These are phyloP conservation scores for Catostomus latipinnis DNA, from an alignment of 2,797 vertebrate species.

Conservation along the genomic window DNA sequence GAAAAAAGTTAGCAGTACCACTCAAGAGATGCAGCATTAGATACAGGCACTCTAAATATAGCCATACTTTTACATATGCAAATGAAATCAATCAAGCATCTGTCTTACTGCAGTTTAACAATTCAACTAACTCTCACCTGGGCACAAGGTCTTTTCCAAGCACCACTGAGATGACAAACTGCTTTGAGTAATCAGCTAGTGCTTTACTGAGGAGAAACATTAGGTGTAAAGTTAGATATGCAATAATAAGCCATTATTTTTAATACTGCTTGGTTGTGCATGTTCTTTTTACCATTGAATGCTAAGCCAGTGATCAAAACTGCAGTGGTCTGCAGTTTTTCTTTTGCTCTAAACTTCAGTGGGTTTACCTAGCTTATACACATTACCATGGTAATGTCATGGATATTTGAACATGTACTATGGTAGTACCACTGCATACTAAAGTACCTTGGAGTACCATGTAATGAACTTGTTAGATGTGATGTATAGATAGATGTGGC, in stretches of 20 bases:
- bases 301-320: too few species aligned
- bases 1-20: background rate
- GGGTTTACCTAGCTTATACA: too few species aligned
- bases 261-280: background rate
- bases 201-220: conserved; percentile 82
- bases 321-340: background rate
- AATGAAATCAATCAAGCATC: background rate
- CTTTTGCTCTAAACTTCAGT: too few species aligned
- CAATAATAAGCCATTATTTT: too few species aligned
- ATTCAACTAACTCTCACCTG: conserved; percentile 76
- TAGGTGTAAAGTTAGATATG: background rate
- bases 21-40: background rate
- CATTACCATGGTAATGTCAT: too few species aligned
- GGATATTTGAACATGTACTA: too few species aligned
- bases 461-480: too few species aligned
- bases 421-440: too few species aligned
- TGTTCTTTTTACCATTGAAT: background rate
- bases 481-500: background rate
- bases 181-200: conserved; percentile 89
- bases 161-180: conserved; percentile 90
- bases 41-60: background rate
- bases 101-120: background rate
- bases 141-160: conserved; percentile 95
- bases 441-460: too few species aligned
- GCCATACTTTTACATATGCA: background rate